Percentiles rank a stretch among this genome's conserved stretches.
Conservation (phyloP, 2,797 vertebrate species). For the Erethizon dorsatum region DNA sequence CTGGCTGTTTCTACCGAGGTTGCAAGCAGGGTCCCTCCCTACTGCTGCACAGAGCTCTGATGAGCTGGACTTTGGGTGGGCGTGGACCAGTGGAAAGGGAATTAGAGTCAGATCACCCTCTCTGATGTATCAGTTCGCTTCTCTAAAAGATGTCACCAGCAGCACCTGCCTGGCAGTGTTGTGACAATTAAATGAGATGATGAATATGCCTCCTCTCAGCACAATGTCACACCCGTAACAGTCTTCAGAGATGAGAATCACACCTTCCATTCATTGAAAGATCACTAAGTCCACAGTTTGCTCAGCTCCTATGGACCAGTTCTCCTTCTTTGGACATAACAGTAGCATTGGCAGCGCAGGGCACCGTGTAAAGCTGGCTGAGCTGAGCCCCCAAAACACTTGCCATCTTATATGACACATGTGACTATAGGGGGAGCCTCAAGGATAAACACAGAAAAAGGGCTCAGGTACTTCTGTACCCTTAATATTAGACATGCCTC, state of each 20-base stretch:
- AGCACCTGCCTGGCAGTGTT: not conserved
- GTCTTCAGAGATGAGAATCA: not conserved
- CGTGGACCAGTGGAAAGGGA: not conserved
- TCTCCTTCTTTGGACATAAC: slow-evolving; percentile 4
- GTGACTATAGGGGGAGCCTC: not conserved
- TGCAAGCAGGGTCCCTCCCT: not conserved
- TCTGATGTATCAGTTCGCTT: not conserved
- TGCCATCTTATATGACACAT: not conserved
- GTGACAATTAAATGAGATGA: not conserved
- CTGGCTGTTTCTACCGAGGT: not conserved
- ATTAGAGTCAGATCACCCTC: not conserved
- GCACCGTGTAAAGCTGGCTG: not conserved
- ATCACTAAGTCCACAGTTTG: not conserved
- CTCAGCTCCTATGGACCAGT: accelerated
- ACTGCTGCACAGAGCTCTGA: not conserved
- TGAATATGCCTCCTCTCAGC: not conserved
- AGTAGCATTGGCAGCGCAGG: not conserved
- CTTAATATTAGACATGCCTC: not conserved
- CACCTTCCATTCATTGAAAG: not conserved
- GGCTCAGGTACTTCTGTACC: not conserved
- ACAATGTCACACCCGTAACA: not conserved
- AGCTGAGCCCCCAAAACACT: not conserved
- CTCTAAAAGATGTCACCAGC: not conserved
- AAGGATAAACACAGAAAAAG: not conserved
- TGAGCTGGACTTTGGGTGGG: not conserved